These are phyloP conservation scores for Catharus ustulatus DNA, from an alignment of 2,797 vertebrate species.

Conservation along the genomic window DNA sequence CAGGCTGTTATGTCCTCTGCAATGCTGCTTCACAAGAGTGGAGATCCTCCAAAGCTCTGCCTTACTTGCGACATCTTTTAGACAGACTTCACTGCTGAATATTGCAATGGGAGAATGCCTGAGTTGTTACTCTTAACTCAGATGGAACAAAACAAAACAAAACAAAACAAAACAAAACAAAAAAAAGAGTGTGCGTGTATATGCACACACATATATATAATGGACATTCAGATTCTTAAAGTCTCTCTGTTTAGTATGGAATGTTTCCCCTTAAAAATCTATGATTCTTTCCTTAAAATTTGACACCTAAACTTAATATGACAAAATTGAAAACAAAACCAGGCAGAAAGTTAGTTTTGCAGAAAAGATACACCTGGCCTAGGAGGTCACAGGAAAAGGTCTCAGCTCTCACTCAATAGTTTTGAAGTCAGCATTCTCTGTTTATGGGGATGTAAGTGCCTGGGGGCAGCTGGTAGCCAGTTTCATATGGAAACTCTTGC, in stretches of 20 bases:
- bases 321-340: not conserved
- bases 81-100: not conserved
- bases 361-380: not conserved
- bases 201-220: too few relatives aligned
- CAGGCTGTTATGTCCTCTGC: not conserved
- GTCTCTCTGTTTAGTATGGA: not conserved
- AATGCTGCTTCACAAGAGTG: not conserved
- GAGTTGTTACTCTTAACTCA: not conserved
- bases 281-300: not conserved
- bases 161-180: too few relatives aligned
- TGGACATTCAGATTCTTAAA: not conserved
- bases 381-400: not conserved
- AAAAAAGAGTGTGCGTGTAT: not conserved
- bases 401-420: not conserved
- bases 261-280: not conserved
- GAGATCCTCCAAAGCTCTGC: not conserved
- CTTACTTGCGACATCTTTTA: not conserved
- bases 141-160: not conserved
- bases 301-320: not conserved
- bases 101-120: not conserved
- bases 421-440: rapidly evolving
- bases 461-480: not conserved
- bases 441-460: not conserved
- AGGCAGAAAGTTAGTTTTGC: not conserved
- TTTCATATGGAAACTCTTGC: rapidly evolving